A percentile compares a stretch with the other conserved stretches of the same genome.
Conservation (phyloP, 2,797 vertebrate species). For the Hoplostethus mediterraneus region DNA sequence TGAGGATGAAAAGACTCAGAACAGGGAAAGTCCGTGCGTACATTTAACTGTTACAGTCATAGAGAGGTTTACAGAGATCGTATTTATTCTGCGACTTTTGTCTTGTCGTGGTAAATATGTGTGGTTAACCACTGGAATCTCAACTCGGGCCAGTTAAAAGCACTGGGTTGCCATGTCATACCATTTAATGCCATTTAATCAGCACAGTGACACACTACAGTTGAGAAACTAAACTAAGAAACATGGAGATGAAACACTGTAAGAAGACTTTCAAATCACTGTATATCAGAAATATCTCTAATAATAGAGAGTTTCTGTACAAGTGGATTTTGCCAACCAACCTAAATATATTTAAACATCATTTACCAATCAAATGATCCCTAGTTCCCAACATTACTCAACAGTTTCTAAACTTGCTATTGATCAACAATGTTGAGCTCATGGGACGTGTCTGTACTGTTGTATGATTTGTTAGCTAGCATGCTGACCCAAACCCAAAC, state of each 20-base stretch:
- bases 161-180: conserved; percentile 25
- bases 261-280: too few species aligned
- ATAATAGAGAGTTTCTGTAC: too few species aligned
- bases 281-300: too few species aligned
- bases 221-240: conserved; percentile 16
- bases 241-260: neutral
- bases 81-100: conserved; percentile 54
- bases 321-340: too few species aligned
- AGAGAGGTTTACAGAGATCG: conserved; percentile 11
- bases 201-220: conserved; percentile 41
- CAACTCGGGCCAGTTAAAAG: conserved; percentile 38
- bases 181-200: conserved; percentile 21
- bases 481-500: too few species aligned
- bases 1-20: conserved; percentile 19
- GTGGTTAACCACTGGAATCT: conserved; percentile 71
- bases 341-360: too few species aligned
- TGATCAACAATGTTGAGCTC: too few species aligned
- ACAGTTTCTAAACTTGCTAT: too few species aligned
- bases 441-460: too few species aligned
- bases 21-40: conserved; percentile 50
- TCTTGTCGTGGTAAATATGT: conserved; percentile 70
- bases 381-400: too few species aligned
- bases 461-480: too few species aligned
- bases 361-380: too few species aligned
- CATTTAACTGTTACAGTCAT: conserved; percentile 28